These are phyloP conservation scores for Steinernema khuongi DNA, from an alignment of 1,140 invertebrate species.

Conservation along the genomic window DNA sequence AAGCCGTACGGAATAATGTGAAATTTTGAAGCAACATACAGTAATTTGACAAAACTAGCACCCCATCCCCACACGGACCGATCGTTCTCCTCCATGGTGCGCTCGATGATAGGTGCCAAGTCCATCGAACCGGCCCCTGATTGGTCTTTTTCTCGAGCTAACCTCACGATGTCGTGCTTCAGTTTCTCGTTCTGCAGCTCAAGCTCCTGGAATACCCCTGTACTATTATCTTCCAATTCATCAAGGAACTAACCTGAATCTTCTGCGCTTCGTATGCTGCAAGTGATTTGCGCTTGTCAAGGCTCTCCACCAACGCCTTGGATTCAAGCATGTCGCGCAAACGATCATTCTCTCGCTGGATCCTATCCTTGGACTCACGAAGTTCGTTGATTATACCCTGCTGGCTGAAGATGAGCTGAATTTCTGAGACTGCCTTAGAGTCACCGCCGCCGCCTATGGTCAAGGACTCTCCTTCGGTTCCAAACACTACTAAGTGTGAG, in stretches of 20 bases:
- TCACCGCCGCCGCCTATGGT: conserved; percentile 14
- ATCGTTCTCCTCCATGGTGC: conserved; percentile 36
- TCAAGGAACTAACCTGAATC: background rate
- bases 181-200: conserved; percentile 27
- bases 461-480: conserved; percentile 21
- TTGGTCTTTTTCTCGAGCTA: conserved; percentile 10
- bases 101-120: conserved; percentile 17
- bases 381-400: conserved; percentile 39
- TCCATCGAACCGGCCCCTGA: background rate
- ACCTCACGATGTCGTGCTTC: conserved; percentile 27
- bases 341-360: conserved; percentile 25
- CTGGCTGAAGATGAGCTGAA: conserved; percentile 39
- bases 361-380: conserved; percentile 21
- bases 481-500: background rate
- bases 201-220: conserved; percentile 18
- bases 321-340: conserved; percentile 27
- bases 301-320: conserved; percentile 25
- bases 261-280: conserved; percentile 22
- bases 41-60: background rate
- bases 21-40: background rate
- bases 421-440: conserved; percentile 29
- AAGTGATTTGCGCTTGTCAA: conserved; percentile 28
- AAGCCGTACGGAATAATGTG: background rate
- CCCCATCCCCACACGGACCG: conserved; percentile 18
- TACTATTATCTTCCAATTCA: conserved; percentile 13